Base-by-base conservation (phyloP, 2,888 invertebrate species). In the Melanotus villosus region DNA sequence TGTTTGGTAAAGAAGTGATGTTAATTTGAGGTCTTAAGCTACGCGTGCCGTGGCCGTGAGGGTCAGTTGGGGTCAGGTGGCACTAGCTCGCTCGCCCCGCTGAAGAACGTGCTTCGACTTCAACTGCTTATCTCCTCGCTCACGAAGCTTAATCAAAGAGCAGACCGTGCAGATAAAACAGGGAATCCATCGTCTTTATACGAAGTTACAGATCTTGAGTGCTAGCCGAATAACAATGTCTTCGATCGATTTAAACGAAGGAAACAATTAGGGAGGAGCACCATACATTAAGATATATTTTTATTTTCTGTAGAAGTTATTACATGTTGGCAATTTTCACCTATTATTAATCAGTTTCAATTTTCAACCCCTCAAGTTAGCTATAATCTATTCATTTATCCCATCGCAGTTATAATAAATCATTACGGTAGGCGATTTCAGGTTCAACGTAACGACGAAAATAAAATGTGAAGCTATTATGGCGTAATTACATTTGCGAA, bases 11-110 rank as follows among this genome's bases (percentile, higher is more conserved):
- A 16, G 52, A 52, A 52, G 9, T 32, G 32, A 57, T 65, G 56
- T 57, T 65, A 65, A 65, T 21, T 43, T 41, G 56, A 65, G 45
- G 68, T 71, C 63, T 65, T 43, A 73, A 76, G 73, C 73, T 72
- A 73, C 77, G 77, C 77, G 77, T 77, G 77, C 77, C 77, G 73
- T 62, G 68, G 65, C 75, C 77, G 77, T 77, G 76, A 73, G 77
- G 77, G 77, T 77, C 75, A 77, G 60, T 47, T 41, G 57, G 74
- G 77, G 77, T 77, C 77, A 77, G 50, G 65, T 64, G 75, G 76
- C 77, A 76, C 73, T 67, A 73, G 72, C 70, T 75, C 62, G 68
- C 60, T 70, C 58, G 67, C 63, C 65, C 66, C 65, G 64, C 69
- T 58, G 56, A 57, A 70, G 70, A 68, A 72, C 75, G 70, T 70